These are phyloP conservation scores for Brachyalestes nurse DNA, from an alignment of 2,797 vertebrate species.

Conservation along the genomic window DNA sequence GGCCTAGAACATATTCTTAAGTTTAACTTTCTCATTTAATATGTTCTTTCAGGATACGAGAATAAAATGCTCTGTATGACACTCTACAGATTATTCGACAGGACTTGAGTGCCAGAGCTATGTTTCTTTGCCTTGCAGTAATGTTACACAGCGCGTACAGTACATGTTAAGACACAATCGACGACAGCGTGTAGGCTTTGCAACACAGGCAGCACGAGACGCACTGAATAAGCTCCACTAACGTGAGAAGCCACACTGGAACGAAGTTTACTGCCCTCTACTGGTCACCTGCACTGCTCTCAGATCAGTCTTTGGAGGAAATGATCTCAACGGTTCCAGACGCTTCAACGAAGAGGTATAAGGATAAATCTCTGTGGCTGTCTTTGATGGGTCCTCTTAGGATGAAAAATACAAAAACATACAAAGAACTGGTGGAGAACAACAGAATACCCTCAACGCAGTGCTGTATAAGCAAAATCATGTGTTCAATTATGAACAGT, in stretches of 20 bases:
- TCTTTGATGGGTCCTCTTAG: background rate
- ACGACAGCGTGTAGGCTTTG: constrained; percentile 27
- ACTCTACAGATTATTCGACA: constrained; percentile 36
- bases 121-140: constrained; percentile 35
- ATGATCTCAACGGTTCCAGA: background rate
- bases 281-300: background rate
- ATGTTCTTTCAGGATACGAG: background rate
- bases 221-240: constrained; percentile 10
- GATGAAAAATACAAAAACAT: background rate
- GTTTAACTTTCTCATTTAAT: constrained; percentile 2
- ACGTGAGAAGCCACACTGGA: constrained; percentile 6
- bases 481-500: background rate
- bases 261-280: background rate
- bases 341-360: constrained; percentile 8
- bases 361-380: constrained; percentile 19
- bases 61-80: constrained; percentile 30
- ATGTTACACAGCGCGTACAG: constrained; percentile 26
- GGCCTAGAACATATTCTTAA: background rate
- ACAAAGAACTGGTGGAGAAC: background rate
- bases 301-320: constrained; percentile 14
- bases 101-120: constrained; percentile 34
- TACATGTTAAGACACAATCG: constrained; percentile 21
- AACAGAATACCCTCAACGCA: background rate
- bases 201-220: constrained; percentile 23
- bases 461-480: background rate